Conservation (phyloP, 2,888 invertebrate genomes). For the Microctonus aethiopoides region DNA sequence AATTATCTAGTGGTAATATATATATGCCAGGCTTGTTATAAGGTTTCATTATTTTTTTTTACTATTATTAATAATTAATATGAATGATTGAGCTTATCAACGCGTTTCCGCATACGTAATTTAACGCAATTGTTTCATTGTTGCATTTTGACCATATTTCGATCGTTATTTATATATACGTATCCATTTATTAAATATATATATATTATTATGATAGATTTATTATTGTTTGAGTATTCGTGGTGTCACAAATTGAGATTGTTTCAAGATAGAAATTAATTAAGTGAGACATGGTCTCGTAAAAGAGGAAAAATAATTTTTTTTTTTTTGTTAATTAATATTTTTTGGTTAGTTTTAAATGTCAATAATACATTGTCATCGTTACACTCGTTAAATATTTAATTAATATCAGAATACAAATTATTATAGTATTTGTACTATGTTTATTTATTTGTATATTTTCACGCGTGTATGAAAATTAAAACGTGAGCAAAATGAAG, state of each 20-base stretch:
- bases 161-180: conserved; percentile 44
- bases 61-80: conserved; percentile 9
- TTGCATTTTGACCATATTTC: conserved; percentile 55
- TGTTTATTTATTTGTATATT: conserved; percentile 31
- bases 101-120: background rate
- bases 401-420: conserved; percentile 41
- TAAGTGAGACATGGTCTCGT: background rate
- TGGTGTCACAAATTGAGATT: conserved; percentile 22
- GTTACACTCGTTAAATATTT: conserved; percentile 28
- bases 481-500: background rate
- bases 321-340: background rate
- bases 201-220: conserved; percentile 43
- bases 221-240: conserved; percentile 41
- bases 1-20: conserved; percentile 52
- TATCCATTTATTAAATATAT: conserved; percentile 52
- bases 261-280: conserved; percentile 1
- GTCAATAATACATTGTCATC: background rate
- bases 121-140: conserved; percentile 33
- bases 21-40: conserved; percentile 41
- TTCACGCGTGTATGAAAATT: conserved; percentile 9
- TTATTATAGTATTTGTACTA: conserved; percentile 39
- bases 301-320: background rate
- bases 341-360: conserved; percentile 20
- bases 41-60: conserved; percentile 22
- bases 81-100: conserved; percentile 13